Percentiles rank a stretch among this genome's conserved stretches.
Conservation (phyloP, 2,888 invertebrate genomes). For the Drosophila falleni region DNA sequence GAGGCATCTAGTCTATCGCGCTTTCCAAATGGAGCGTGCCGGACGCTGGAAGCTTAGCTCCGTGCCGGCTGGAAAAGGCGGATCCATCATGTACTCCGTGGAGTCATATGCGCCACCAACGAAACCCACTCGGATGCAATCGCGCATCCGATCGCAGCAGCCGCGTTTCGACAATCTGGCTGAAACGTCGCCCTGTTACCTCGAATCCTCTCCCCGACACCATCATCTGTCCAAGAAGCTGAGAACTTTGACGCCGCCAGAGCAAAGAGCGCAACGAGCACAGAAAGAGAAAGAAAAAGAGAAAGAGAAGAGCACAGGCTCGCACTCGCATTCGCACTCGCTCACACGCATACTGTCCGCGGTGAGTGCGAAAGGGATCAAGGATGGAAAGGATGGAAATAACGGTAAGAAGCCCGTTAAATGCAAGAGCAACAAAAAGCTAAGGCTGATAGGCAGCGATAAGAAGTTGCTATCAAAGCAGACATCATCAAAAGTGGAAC, state of each 20-base stretch:
- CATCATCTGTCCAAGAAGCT: background rate
- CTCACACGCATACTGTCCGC: conserved; percentile 19
- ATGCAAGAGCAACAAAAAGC: conserved; percentile 10
- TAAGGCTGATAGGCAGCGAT: background rate
- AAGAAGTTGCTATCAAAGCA: background rate
- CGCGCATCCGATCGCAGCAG: conserved; percentile 18
- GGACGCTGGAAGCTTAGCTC: conserved; percentile 59
- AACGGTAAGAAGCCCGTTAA: background rate
- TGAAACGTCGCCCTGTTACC: conserved; percentile 13
- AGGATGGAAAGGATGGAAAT: background rate
- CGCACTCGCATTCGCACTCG: conserved; percentile 11
- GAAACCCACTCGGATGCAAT: conserved; percentile 25
- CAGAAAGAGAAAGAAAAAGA: conserved; percentile 6
- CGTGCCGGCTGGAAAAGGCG: conserved; percentile 25
- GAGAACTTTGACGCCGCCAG: conserved; percentile 15
- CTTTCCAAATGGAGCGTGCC: conserved; percentile 65
- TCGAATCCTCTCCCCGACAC: conserved; percentile 2
- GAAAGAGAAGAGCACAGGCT: background rate
- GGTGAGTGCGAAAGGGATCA: conserved; percentile 5
- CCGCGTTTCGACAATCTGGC: conserved; percentile 48
- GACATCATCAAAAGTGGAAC: background rate
- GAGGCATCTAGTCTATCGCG: conserved; percentile 56
- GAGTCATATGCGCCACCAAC: conserved; percentile 58
- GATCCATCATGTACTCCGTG: conserved; percentile 41
- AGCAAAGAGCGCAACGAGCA: conserved; percentile 13